Evolutionary conservation across 2,888 invertebrate genomes (phyloP).

Genomic region (Chymomyza amoena): DNA sequence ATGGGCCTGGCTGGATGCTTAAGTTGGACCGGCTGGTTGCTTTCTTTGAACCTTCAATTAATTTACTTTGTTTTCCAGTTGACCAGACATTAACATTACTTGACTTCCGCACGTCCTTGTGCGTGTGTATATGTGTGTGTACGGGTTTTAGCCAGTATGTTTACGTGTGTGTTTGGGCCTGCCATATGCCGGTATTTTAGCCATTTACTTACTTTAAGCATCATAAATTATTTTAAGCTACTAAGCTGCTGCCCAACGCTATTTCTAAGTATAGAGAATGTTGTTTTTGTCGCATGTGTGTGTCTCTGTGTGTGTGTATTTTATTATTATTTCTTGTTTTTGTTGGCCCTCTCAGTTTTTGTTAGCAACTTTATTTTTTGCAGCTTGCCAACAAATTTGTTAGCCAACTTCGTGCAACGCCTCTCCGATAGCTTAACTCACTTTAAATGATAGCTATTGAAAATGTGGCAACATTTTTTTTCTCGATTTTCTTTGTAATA

Average conservation of each 20-base stretch:
- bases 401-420: slow-evolving; percentile 1
- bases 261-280: background rate
- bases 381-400: background rate
- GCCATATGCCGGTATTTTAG: slow-evolving; percentile 67
- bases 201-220: slow-evolving; percentile 70
- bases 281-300: background rate
- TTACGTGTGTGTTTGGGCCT: slow-evolving; percentile 64
- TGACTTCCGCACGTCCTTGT: slow-evolving; percentile 63
- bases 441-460: slow-evolving; percentile 64
- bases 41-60: slow-evolving; percentile 74
- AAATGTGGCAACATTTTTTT: slow-evolving; percentile 50
- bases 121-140: background rate
- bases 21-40: slow-evolving; percentile 21
- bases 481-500: slow-evolving; percentile 50
- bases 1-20: slow-evolving; percentile 11
- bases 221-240: slow-evolving; percentile 73
- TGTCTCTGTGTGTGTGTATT: background rate
- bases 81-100: slow-evolving; percentile 74
- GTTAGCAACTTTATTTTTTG: background rate
- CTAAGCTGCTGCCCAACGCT: slow-evolving; percentile 37
- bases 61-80: slow-evolving; percentile 76
- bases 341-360: background rate
- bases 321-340: background rate
- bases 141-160: background rate
- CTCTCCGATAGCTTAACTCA: slow-evolving; percentile 28